Evolutionary conservation across 2,888 invertebrate genomes (phyloP).

Genomic region (Galeruca laticollis): DNA sequence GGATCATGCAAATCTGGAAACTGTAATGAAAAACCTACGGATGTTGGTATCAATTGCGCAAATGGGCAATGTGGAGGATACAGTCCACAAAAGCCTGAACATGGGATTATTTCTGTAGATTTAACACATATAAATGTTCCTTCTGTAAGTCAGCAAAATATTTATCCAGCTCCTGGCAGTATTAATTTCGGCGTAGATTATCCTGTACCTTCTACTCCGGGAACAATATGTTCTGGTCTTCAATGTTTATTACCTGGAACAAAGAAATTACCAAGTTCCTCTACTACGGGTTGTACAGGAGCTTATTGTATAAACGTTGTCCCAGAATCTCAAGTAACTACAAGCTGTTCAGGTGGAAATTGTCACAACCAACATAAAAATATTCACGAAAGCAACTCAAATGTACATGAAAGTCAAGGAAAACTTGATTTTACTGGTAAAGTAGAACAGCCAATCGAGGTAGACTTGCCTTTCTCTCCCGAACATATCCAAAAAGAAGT

Average conservation of each 20-base stretch:
- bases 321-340: not conserved
- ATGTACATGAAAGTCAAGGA: constrained; percentile 12
- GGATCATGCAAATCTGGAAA: not conserved
- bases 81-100: not conserved
- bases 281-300: constrained; percentile 17
- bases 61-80: not conserved
- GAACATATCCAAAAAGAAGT: not conserved
- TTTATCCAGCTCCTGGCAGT: constrained; percentile 10
- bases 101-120: not conserved
- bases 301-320: constrained; percentile 3
- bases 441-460: not conserved
- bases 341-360: constrained; percentile 5
- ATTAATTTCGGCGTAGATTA: constrained; percentile 4
- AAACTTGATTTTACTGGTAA: not conserved
- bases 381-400: not conserved
- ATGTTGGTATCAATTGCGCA: not conserved
- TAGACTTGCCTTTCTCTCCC: not conserved
- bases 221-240: constrained; percentile 20
- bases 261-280: not conserved
- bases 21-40: not conserved
- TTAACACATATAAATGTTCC: not conserved
- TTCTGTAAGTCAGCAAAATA: not conserved
- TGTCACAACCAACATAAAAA: constrained; percentile 9
- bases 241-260: constrained; percentile 15
- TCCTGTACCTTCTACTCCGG: constrained; percentile 11